These are phyloP conservation scores for Piaya cayana DNA, from an alignment of 2,113 vertebrate genomes.

Conservation along the genomic window DNA sequence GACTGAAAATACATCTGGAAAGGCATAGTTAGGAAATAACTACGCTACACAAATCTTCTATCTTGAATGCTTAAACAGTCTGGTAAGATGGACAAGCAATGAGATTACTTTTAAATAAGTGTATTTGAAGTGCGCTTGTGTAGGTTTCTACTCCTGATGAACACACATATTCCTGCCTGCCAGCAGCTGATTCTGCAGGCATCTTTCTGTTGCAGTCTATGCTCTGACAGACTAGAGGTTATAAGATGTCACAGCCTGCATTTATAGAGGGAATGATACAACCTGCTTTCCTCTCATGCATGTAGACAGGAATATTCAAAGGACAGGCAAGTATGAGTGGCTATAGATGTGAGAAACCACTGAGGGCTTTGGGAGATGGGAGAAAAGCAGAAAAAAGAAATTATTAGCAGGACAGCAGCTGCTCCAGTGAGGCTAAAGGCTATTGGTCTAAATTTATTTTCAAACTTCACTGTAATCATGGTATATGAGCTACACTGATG, in stretches of 20 bases:
- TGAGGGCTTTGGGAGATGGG: neutral
- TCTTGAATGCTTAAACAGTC: neutral
- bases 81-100: neutral
- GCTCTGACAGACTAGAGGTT: neutral
- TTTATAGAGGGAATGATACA: neutral
- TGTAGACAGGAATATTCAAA: neutral
- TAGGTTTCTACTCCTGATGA: neutral
- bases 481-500: neutral
- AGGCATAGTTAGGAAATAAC: neutral
- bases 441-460: neutral
- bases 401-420: neutral
- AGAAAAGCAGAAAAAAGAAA: neutral
- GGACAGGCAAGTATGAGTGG: neutral
- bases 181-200: neutral
- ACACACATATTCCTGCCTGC: neutral
- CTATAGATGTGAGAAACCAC: neutral
- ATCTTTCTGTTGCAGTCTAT: neutral
- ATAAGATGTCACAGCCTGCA: neutral
- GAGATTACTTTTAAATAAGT: neutral
- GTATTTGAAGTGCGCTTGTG: neutral
- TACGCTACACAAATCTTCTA: rapidly evolving
- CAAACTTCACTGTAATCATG: neutral
- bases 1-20: neutral
- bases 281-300: neutral
- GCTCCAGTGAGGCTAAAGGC: neutral